Base-by-base conservation (phyloP, 2,888 invertebrate species). In the Archaeoteleia sp. region DNA sequence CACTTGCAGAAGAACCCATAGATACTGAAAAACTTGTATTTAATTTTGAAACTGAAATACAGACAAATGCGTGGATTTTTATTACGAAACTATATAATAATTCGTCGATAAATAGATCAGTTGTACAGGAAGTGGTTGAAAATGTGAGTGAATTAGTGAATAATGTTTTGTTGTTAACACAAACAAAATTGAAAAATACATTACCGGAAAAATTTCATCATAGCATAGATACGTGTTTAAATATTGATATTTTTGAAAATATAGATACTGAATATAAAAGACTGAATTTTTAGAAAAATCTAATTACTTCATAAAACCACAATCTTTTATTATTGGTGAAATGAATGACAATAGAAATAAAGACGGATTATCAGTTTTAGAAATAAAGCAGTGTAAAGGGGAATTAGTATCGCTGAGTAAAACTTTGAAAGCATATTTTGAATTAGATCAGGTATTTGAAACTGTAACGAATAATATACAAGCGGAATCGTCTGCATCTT, bases 21-120 rank as follows among this genome's bases (percentile, higher is more conserved):
- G n/a, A n/a, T 23, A 23, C 23, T 23, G 23, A 23, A 23, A 6
- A 23, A 8, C 20, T 30, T 32, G 14, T 45, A 1, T 29, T 32
- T 17, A 10, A 15, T 4, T 7, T 0, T 46, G 39, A 49, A 29
- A 25, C 27, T 7, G 3, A 2, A n/a, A 34, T 63, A 20, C 20
- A 55, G 27, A 20, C 30, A 14, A 34, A 17, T 30, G 34, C 10
- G 8, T 17, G 35, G 17, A 32, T 46, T 13, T 63, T 63, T 55
- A 10, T 55, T 23, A 15, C 48, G 0, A 54, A 49, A 48, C 32
- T 63, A 7, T 63, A 63, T 14, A 34, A 29, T 35, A 63, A 63
- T 17, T 5, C 12, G 1, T 37, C 39, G 1, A 39, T 65, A 6
- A 43, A 35, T 10, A 65, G 39, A 32, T 25, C 65, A 20, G n/a